Evolutionary conservation across 2,113 vertebrate genomes (phyloP), one percentile per base, ranked within the genome.

Genomic region (Hemicordylus capensis): DNA sequence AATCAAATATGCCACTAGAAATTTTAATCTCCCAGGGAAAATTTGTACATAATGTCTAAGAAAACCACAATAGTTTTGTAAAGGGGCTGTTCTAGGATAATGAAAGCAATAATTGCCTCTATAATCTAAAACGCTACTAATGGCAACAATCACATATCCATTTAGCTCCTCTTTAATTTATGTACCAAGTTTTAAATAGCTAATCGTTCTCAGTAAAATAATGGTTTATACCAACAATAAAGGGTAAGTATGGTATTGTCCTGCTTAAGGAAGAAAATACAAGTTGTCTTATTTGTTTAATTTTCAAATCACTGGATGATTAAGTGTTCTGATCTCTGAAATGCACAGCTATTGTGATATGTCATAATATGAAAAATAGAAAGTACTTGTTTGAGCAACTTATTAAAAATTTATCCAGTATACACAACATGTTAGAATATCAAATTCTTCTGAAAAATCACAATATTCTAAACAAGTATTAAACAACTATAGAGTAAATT

Each of bases 91-190:
- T 94, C 92, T 89, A 87, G 26, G 73, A 90, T 95, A 97, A 96
- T 96, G 96, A 96, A 90, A 90, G 93, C 95, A 95, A 92, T 97
- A 96, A 97, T 95, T 97, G 96, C 94, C 94, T 95, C 90, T 94
- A 95, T 95, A 96, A 97, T 96, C 94, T 96, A 95, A 96, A 96
- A 96, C 91, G 95, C 94, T 93, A 90, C 95, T 97, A 97, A 97
- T 95, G 95, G 93, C 94, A 95, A 94, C 92, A 89, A 95, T 94
- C 73, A 81, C 93, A 96, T 95, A 95, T 91, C 94, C 95, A 97
- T 96, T 97, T 96, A 97, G 94, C 92, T 92, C 91, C 95, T 95
- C 91, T 96, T 95, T 96, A 95, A 97, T 96, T 97, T 96, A 97
- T 95, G 94, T 94, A 96, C 88, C 26, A 96, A 96, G 93, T 96